Base-by-base conservation (phyloP, 2,113 vertebrate species). In the human region DNA sequence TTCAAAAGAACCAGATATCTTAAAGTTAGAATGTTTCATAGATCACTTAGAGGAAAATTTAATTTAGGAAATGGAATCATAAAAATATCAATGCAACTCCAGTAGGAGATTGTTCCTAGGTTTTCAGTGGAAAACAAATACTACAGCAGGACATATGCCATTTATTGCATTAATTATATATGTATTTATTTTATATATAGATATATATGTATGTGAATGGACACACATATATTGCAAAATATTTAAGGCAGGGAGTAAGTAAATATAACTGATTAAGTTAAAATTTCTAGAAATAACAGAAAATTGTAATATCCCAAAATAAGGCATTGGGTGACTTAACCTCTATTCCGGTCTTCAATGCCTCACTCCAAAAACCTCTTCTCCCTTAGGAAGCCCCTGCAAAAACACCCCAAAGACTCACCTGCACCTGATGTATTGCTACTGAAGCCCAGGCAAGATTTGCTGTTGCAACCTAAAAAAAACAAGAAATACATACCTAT, bases 391-490 rank as follows among this genome's bases (percentile, higher is more conserved):
- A n/a, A 10, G 76, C 2, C 59, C 23, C 25, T 0, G 0, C 22
- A 10, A 88, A 73, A 23, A 12, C 14, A 9, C 2, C 57, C 40
- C 66, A 1, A 2, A 93, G 23, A 97, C 98, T 96, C 98, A 99
- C 99, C 99, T 99, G 99, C 95, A 99, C 99, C 99, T 99, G 99
- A 98, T 99, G 99, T 98, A 99, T 99, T 96, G 99, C 99, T 98
- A 99, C 99, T 18, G 99, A 99, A 68, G 99, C 99, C 99, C 99
- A 99, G 18, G 99, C 99, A 97, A 99, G 99, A 98, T 99, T 99
- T 96, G 99, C 99, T 95, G 99, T 99, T 93, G 99, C 99, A 98
- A 99, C 99, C 99, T 99, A 93, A 76, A 98, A 98, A 93, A 64
- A 64, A 64, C 1, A 13, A 30, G 27, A 25, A 35, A n/a, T 7